Conservation (phyloP, 2,888 invertebrate species). For the Zeuzera pyrina region DNA sequence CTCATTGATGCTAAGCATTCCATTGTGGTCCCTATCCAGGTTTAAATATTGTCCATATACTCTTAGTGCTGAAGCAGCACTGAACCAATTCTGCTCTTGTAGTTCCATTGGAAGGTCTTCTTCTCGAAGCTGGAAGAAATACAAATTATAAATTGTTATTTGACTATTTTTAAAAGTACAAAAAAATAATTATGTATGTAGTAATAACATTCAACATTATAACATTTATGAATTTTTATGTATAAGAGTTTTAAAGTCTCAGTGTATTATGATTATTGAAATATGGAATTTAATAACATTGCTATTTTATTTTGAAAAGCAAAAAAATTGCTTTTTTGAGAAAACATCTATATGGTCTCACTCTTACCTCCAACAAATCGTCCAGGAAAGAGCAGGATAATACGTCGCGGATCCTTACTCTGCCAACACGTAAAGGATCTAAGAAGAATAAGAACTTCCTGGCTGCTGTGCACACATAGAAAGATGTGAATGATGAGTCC, state of each 20-base stretch:
- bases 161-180: too few species aligned
- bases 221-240: neutral
- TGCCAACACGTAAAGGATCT: slow-evolving; percentile 89
- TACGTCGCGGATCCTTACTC: slow-evolving; percentile 92
- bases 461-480: slow-evolving; percentile 97
- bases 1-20: slow-evolving; percentile 94
- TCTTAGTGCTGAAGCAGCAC: slow-evolving; percentile 88
- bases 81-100: slow-evolving; percentile 93
- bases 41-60: slow-evolving; percentile 96
- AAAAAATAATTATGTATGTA: neutral
- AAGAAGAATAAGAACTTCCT: slow-evolving; percentile 97
- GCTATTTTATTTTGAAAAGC: neutral
- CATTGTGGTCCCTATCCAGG: slow-evolving; percentile 94
- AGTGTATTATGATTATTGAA: neutral
- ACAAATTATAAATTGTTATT: neutral
- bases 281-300: neutral
- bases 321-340: neutral
- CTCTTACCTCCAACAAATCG: slow-evolving; percentile 86
- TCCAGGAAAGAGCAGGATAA: slow-evolving; percentile 93
- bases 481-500: slow-evolving; percentile 94
- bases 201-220: neutral
- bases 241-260: neutral
- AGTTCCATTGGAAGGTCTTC: slow-evolving; percentile 87
- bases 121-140: slow-evolving; percentile 76
- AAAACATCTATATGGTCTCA: neutral